Evolutionary conservation across 2,113 vertebrate species (phyloP).

Genomic region (Grus americana): DNA sequence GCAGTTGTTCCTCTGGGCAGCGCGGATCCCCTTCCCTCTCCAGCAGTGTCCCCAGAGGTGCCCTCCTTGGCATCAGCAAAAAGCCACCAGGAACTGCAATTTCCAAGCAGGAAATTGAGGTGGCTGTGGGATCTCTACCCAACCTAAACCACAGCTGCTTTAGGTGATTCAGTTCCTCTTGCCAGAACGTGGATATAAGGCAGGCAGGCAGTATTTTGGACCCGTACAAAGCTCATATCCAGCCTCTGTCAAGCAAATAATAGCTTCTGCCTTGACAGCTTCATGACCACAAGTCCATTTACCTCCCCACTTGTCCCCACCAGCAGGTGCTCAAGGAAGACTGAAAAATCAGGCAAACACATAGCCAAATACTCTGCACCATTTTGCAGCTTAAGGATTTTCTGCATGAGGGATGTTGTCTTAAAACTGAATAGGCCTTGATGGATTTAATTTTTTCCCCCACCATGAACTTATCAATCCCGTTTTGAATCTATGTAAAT

Average conservation of each 20-base stretch:
- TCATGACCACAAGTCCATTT: neutral
- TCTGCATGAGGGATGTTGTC: neutral
- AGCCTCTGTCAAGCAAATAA: neutral
- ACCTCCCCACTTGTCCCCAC: neutral
- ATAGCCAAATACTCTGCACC: neutral
- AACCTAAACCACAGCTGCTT: neutral
- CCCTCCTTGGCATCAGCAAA: neutral
- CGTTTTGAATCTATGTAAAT: neutral
- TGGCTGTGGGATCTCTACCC: neutral
- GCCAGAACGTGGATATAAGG: neutral
- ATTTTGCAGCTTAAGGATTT: neutral
- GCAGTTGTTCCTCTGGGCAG: neutral
- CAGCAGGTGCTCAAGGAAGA: neutral
- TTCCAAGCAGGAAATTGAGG: neutral
- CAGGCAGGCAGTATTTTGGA: neutral
- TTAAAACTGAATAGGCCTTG: neutral
- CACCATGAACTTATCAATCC: neutral
- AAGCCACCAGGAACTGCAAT: neutral
- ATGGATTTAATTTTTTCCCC: neutral
- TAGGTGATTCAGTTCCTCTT: neutral
- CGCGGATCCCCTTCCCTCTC: rapidly evolving
- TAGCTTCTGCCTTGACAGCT: neutral
- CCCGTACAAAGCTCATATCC: neutral
- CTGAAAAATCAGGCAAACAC: neutral
- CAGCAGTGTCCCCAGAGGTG: neutral